Base-by-base conservation (phyloP, 2,113 vertebrate genomes). In the Phylloscopus trochiloides region DNA sequence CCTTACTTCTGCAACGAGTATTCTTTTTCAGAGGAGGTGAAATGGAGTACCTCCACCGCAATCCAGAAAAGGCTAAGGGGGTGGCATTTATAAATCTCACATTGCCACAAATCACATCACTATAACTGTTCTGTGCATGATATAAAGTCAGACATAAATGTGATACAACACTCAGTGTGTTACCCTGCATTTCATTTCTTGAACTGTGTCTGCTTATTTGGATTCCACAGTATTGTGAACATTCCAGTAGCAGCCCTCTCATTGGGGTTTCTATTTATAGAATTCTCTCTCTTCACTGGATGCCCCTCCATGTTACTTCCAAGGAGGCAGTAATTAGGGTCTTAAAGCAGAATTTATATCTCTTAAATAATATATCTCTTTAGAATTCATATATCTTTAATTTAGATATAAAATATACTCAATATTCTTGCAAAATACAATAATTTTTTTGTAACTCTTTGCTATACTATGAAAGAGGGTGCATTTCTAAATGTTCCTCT, bases 241-340 rank as follows among this genome's bases (percentile, higher is more conserved):
- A 61, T 50, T 88, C 85, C 84, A 86, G 66, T 7, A 72, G 57
- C 67, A 93, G 63, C 70, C 29, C 48, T 89, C 70, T 75, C 31
- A 58, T 25, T 90, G 81, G 54, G 29, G 66, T 66, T 96, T 95
- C 87, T 95, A 86, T 96, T 95, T 95, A 93, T 88, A 92, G 66
- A 62, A n/a, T 20, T 7, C 38, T 76, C 26, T 74, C 40, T 89
- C 36, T 52, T 85, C 66, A 88, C 26, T 76, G 88, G 81, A 72
- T 79, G 58, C 74, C 71, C 66, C 42, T 91, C 45, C 7, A 8
- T 17, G 3, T 91, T 79, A 47, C 18, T 90, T 93, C 86, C 58
- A 90, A 65, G 62, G 8, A 95, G 14, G 62, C 74, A 86, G 43
- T 93, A 88, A 93, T 93, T 85, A 93, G 62, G 29, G 13, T 81